These are phyloP conservation scores for Montipora efflorescens DNA, from an alignment of 64 coral and sea anemone genomes.

Conservation along the genomic window DNA sequence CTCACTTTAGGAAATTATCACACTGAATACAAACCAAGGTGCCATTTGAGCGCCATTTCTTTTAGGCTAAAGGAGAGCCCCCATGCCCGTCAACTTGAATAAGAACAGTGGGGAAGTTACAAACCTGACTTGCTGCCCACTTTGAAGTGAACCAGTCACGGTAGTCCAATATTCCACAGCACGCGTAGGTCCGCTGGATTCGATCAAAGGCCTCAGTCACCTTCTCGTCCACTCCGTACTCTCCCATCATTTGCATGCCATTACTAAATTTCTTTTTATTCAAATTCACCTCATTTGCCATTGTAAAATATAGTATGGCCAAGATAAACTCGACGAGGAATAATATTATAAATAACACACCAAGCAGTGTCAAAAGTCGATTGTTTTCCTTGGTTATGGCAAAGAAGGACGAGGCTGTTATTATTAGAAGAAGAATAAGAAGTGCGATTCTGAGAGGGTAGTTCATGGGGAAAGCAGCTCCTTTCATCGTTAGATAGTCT, in stretches of 20 bases:
- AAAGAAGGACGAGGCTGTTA: slow-evolving; percentile 66
- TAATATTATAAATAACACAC: slow-evolving; percentile 73
- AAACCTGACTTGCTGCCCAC: slow-evolving; percentile 85
- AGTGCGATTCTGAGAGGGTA: slow-evolving; percentile 67
- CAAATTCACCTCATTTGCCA: slow-evolving; percentile 58
- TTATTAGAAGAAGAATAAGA: slow-evolving; percentile 63
- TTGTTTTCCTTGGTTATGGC: slow-evolving; percentile 81
- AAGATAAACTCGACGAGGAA: slow-evolving; percentile 81
- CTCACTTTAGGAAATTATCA: no score
- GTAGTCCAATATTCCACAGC: slow-evolving; percentile 89
- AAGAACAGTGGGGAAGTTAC: not conserved
- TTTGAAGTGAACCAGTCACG: slow-evolving; percentile 94
- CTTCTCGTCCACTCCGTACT: slow-evolving; percentile 76
- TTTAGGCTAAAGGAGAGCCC: no score
- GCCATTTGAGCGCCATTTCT: no score
- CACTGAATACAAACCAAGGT: no score
- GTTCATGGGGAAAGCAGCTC: slow-evolving; percentile 58
- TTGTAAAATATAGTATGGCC: slow-evolving; percentile 79
- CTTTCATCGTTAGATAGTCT: slow-evolving; percentile 82
- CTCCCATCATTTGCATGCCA: slow-evolving; percentile 72
- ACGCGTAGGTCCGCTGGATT: slow-evolving; percentile 78
- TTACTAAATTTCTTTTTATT: slow-evolving; percentile 70
- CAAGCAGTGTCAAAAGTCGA: slow-evolving; percentile 80
- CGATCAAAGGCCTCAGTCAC: slow-evolving; percentile 78
- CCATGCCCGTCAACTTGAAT: no score